Percentiles rank a stretch among this genome's conserved stretches.
phyloP scores from a whole-genome alignment of 2,888 invertebrate species.

The Hipparchia sbordonii region DNA sequence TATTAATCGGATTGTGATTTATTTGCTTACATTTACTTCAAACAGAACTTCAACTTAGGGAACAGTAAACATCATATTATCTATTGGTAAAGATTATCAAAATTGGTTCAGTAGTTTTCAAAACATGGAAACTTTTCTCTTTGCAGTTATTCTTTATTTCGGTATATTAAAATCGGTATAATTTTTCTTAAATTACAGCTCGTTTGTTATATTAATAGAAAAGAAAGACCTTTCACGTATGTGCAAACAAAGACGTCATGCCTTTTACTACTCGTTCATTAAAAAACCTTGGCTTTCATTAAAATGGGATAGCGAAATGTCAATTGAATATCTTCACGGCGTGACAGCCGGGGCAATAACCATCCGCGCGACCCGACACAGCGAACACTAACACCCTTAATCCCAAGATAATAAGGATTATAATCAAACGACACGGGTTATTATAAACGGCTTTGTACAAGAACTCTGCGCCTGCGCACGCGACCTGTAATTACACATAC shows the following conservation, averaged over 20 bases:
- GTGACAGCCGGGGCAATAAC: constrained; percentile 40
- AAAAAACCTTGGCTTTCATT: constrained; percentile 31
- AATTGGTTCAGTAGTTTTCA: too few species aligned
- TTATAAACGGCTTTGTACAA: constrained; percentile 14
- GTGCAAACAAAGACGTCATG: constrained; percentile 14
- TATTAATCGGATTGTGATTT: too few species aligned
- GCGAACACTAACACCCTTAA: constrained; percentile 12
- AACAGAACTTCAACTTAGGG: too few species aligned
- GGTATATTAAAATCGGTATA: too few species aligned
- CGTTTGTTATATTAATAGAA: background rate
- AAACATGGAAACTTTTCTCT: too few species aligned
- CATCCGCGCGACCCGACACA: constrained; percentile 20
- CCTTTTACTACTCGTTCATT: constrained; percentile 28
- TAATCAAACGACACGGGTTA: constrained; percentile 2
- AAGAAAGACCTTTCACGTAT: constrained; percentile 5
- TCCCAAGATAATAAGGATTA: constrained; percentile 16
- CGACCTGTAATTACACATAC: constrained; percentile 42
- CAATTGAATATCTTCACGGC: constrained; percentile 37
- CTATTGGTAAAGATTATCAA: too few species aligned
- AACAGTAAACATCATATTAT: too few species aligned
- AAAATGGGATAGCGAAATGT: constrained; percentile 39
- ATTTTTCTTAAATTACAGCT: too few species aligned
- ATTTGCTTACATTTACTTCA: too few species aligned
- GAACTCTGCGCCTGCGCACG: constrained; percentile 39
- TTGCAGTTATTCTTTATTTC: too few species aligned